These are phyloP conservation scores for Myzus persicae DNA, from an alignment of 1,140 invertebrate species.

Conservation along the genomic window DNA sequence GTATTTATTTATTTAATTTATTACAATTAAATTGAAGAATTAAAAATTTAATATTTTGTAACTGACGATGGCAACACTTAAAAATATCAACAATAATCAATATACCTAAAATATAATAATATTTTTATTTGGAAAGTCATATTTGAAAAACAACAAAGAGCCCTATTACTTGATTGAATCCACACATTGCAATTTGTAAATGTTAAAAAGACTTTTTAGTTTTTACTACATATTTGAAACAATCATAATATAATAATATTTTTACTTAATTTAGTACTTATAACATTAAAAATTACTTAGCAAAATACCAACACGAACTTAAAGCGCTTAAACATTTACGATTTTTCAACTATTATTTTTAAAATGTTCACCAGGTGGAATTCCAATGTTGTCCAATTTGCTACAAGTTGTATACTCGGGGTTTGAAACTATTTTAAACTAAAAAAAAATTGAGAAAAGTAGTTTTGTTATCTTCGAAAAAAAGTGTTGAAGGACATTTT, in stretches of 20 bases:
- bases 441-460: background rate
- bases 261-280: background rate
- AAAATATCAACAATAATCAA: background rate
- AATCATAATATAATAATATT: background rate
- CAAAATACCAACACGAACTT: no score
- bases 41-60: background rate
- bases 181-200: no score
- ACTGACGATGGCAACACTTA: background rate
- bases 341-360: background rate
- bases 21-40: background rate
- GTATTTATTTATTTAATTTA: no score
- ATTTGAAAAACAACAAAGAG: no score
- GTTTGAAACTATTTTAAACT: background rate
- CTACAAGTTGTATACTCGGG: background rate
- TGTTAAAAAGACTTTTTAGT: no score
- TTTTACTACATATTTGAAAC: background rate
- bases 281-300: no score
- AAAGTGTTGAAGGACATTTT: slow-evolving; percentile 6
- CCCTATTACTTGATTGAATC: background rate
- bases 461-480: background rate
- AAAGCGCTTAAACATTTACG: no score
- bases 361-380: background rate
- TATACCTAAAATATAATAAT: background rate
- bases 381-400: background rate
- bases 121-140: background rate